These are phyloP conservation scores for Cirrhinus molitorella DNA, from an alignment of 2,797 vertebrate species.

Conservation along the genomic window DNA sequence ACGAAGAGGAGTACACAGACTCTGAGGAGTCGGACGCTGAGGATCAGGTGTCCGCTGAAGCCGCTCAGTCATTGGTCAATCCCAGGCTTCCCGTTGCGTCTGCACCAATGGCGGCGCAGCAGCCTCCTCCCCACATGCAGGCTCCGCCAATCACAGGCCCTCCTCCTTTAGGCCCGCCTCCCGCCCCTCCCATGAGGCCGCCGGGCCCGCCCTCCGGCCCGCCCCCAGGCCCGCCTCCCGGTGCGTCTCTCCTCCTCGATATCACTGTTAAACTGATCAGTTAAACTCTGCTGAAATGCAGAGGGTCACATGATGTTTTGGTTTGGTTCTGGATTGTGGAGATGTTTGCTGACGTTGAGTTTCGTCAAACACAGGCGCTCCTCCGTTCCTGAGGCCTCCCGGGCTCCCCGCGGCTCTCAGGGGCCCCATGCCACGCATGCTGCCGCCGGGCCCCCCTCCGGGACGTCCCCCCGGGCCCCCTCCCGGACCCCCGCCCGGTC, in stretches of 20 bases:
- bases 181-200: constrained; percentile 92
- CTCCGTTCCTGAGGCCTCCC: constrained; percentile 94
- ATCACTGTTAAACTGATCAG: no score
- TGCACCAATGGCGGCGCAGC: constrained; percentile 72
- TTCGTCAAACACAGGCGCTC: constrained; percentile 82
- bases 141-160: constrained; percentile 93
- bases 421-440: constrained; percentile 90
- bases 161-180: constrained; percentile 92
- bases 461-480: constrained; percentile 90
- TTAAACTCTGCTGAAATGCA: no score
- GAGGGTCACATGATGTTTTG: no score
- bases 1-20: constrained; percentile 91
- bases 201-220: constrained; percentile 94
- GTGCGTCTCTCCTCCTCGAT: constrained; percentile 69
- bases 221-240: constrained; percentile 95
- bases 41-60: constrained; percentile 82
- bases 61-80: constrained; percentile 58
- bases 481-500: constrained; percentile 94
- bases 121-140: constrained; percentile 87
- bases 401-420: constrained; percentile 89
- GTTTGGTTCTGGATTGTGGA: no score
- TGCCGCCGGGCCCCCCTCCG: constrained; percentile 94
- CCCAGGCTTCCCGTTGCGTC: constrained; percentile 72
- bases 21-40: constrained; percentile 81
- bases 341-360: not conserved